These are phyloP conservation scores for Dione juno DNA, from an alignment of 2,888 invertebrate genomes.

Conservation along the genomic window DNA sequence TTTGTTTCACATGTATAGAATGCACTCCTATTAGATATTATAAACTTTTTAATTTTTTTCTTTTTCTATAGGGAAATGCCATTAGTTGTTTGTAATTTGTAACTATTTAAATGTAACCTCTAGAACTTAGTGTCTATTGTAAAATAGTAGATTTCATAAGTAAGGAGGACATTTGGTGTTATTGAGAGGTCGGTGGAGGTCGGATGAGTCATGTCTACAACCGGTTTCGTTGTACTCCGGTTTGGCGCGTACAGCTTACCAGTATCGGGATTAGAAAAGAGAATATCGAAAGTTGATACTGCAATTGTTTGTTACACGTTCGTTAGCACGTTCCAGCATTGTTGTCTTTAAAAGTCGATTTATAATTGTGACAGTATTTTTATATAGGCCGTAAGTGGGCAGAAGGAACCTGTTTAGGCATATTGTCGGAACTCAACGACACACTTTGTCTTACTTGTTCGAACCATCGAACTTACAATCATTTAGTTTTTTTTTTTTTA, in stretches of 20 bases:
- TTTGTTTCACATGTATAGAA: no score
- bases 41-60: neutral
- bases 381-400: no score
- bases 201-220: conserved; percentile 72
- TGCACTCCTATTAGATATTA: no score
- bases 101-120: conserved; percentile 31
- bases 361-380: neutral
- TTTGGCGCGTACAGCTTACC: conserved; percentile 32
- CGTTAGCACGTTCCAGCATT: neutral
- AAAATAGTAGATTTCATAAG: conserved; percentile 29
- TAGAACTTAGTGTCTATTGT: conserved; percentile 10
- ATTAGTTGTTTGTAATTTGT: neutral
- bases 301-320: conserved; percentile 14
- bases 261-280: conserved; percentile 33
- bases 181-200: conserved; percentile 71
- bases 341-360: neutral
- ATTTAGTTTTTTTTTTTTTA: no score
- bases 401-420: no score
- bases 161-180: conserved; percentile 45
- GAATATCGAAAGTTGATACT: conserved; percentile 31
- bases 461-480: no score
- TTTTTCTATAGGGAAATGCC: neutral
- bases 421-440: no score
- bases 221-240: conserved; percentile 62
- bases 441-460: no score